Conservation (phyloP, 2,888 invertebrate species). For the Corythucha ciliata region DNA sequence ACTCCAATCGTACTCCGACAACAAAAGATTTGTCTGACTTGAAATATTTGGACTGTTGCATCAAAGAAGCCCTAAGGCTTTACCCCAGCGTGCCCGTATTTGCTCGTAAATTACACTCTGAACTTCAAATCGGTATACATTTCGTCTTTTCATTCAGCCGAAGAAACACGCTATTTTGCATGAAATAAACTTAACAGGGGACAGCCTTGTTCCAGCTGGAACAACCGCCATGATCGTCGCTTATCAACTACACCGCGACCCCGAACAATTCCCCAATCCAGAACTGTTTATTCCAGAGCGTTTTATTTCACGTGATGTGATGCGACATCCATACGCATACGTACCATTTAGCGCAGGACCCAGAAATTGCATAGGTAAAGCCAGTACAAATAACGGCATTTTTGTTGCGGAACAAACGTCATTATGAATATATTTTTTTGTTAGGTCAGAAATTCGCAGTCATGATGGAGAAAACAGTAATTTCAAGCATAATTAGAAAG, state of each 20-base stretch:
- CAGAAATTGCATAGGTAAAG: conserved; percentile 40
- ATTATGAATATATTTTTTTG: conserved; percentile 10
- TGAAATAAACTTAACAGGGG: conserved; percentile 38
- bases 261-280: conserved; percentile 44
- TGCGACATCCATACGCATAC: conserved; percentile 43
- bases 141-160: not conserved
- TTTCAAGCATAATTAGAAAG: conserved; percentile 49
- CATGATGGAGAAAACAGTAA: conserved; percentile 49
- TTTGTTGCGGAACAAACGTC: not conserved
- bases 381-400: not conserved
- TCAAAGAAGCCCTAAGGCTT: conserved; percentile 39
- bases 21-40: conserved; percentile 32
- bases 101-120: conserved; percentile 34
- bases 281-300: conserved; percentile 46
- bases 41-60: conserved; percentile 38
- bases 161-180: too few species aligned
- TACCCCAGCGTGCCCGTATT: conserved; percentile 39
- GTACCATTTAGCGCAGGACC: conserved; percentile 43
- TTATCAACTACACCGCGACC: conserved; percentile 42
- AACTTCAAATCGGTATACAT: conserved; percentile 20
- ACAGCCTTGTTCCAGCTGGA: conserved; percentile 40
- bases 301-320: conserved; percentile 42
- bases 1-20: conserved; percentile 32
- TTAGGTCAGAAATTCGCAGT: conserved; percentile 51
- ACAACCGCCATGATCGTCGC: conserved; percentile 40